A percentile compares a stretch with the other conserved stretches of the same genome.
Conservation (phyloP, 2,888 invertebrate species). For the Lysandra bellargus region DNA sequence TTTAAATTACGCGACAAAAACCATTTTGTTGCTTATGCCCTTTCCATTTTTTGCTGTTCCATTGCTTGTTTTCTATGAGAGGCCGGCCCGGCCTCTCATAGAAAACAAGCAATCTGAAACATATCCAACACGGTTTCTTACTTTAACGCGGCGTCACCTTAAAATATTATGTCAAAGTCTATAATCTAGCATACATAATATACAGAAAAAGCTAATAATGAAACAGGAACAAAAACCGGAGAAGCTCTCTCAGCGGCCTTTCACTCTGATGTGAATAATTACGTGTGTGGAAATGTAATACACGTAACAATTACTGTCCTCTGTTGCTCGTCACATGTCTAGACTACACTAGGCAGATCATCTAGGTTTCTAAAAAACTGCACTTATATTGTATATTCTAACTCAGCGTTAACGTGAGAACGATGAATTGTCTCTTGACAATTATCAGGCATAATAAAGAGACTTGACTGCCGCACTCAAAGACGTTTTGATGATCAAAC, state of each 20-base stretch:
- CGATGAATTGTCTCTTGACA: not conserved
- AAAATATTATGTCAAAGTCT: not conserved
- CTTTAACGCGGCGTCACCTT: too few relatives aligned
- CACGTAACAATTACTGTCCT: not conserved
- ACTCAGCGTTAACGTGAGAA: not conserved
- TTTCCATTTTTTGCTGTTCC: too few relatives aligned
- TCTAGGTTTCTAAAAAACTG: conserved; percentile 13
- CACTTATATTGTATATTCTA: not conserved
- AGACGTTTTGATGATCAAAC: too few relatives aligned
- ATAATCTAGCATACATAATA: not conserved
- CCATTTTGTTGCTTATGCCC: too few relatives aligned
- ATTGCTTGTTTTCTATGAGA: too few relatives aligned
- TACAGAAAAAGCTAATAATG: conserved; percentile 1
- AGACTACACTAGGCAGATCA: not conserved
- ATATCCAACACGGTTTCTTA: too few relatives aligned
- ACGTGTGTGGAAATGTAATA: not conserved
- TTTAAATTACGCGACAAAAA: too few relatives aligned
- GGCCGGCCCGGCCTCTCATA: too few relatives aligned
- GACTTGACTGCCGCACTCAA: too few relatives aligned
- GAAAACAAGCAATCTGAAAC: too few relatives aligned
- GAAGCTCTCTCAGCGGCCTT: conserved; percentile 2
- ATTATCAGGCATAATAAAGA: too few relatives aligned
- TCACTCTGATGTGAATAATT: conserved; percentile 14
- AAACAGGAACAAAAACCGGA: conserved; percentile 6
- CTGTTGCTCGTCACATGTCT: not conserved